Conservation (phyloP, 92 coral and sea anemone species). For the Heteractis magnifica region DNA sequence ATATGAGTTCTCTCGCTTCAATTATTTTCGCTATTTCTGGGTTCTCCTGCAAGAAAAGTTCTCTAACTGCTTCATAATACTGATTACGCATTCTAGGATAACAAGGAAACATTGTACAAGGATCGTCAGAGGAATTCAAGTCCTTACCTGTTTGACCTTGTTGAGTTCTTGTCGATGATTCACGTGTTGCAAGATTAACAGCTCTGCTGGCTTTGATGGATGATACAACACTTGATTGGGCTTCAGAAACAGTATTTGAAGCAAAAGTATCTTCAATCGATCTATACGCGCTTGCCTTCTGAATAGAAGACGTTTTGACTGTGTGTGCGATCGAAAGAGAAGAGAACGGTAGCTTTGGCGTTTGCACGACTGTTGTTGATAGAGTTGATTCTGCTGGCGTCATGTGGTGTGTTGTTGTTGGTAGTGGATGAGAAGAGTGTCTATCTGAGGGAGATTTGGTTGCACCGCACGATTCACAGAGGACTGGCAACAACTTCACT, state of each 20-base stretch:
- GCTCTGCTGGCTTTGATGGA: constrained; percentile 10
- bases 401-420: background rate
- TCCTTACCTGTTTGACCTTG: constrained; percentile 6
- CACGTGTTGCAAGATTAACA: background rate
- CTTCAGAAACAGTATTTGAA: background rate
- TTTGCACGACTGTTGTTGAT: background rate
- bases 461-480: background rate
- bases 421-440: background rate
- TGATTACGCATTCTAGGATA: too few species aligned
- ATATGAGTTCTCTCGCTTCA: too few species aligned
- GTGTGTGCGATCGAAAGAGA: background rate
- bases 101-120: too few species aligned
- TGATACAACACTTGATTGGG: background rate
- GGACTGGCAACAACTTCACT: background rate
- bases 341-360: background rate
- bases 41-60: too few species aligned
- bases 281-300: background rate
- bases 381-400: background rate
- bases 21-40: too few species aligned
- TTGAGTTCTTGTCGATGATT: background rate
- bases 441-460: background rate
- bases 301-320: background rate
- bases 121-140: background rate
- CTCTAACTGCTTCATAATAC: too few species aligned
- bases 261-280: background rate